These are phyloP conservation scores for Agrochola circellaris DNA, from an alignment of 2,888 invertebrate genomes.

Conservation along the genomic window DNA sequence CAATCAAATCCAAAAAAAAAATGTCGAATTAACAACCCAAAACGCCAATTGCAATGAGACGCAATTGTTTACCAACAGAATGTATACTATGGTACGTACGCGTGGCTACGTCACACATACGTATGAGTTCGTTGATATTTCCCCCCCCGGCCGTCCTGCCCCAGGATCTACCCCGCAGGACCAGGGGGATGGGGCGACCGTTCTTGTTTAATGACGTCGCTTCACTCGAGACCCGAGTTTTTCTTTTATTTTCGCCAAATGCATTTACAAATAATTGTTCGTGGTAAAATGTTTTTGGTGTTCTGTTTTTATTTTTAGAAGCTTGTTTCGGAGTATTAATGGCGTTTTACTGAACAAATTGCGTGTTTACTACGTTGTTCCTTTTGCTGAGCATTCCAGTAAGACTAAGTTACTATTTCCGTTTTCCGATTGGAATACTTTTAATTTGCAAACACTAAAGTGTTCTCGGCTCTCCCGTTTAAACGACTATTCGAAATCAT, in stretches of 20 bases:
- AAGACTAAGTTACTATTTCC: not conserved
- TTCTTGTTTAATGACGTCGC: slow-evolving; percentile 87
- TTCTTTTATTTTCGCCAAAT: slow-evolving; percentile 73
- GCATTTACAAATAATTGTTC: slow-evolving; percentile 69
- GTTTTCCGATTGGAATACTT: slow-evolving; percentile 3
- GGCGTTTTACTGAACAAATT: slow-evolving; percentile 35
- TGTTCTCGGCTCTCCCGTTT: not conserved
- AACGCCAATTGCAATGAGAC: slow-evolving; percentile 70
- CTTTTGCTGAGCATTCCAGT: slow-evolving; percentile 16
- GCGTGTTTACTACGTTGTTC: slow-evolving; percentile 27
- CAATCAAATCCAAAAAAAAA: slow-evolving; percentile 32
- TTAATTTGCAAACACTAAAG: not conserved
- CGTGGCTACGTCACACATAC: slow-evolving; percentile 86
- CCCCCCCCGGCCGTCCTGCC: slow-evolving; percentile 72
- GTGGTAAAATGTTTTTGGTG: slow-evolving; percentile 59
- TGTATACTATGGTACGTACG: slow-evolving; percentile 81
- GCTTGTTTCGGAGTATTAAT: slow-evolving; percentile 47
- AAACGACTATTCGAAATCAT: no score
- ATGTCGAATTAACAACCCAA: slow-evolving; percentile 46
- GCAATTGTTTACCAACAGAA: slow-evolving; percentile 89
- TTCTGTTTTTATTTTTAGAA: slow-evolving; percentile 45
- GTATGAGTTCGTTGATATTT: slow-evolving; percentile 89
- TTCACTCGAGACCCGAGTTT: slow-evolving; percentile 83
- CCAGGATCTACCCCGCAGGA: slow-evolving; percentile 82
- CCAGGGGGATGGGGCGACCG: slow-evolving; percentile 78